Evolutionary conservation across 2,888 invertebrate species (phyloP).

Genomic region (Drosophila mayaguana): DNA sequence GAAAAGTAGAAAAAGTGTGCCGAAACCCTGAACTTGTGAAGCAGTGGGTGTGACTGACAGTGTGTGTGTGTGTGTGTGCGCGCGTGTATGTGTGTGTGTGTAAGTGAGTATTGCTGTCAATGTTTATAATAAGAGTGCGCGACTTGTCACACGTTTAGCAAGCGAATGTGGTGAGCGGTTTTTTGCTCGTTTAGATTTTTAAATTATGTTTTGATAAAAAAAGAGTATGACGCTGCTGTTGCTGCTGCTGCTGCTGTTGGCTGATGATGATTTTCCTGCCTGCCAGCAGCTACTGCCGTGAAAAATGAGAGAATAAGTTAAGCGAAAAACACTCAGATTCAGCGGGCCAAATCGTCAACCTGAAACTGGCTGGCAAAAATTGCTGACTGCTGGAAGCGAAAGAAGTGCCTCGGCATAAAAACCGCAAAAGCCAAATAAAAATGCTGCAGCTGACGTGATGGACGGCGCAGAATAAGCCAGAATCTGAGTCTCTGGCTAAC

Average conservation of each 20-base stretch:
- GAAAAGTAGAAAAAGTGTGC: slow-evolving; percentile 9
- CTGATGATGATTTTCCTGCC: slow-evolving; percentile 48
- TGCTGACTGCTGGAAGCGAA: slow-evolving; percentile 65
- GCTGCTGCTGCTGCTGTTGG: slow-evolving; percentile 14
- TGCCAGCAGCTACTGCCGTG: slow-evolving; percentile 18
- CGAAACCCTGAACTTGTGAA: slow-evolving; percentile 49
- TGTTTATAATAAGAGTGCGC: slow-evolving; percentile 70
- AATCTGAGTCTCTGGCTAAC: slow-evolving; percentile 24
- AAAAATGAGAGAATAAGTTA: not conserved
- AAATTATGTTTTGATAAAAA: slow-evolving; percentile 68
- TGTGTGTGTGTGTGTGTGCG: not conserved
- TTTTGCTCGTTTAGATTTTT: slow-evolving; percentile 73
- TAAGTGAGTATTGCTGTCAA: slow-evolving; percentile 41
- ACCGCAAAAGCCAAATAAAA: slow-evolving; percentile 75
- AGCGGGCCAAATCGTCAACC: slow-evolving; percentile 50
- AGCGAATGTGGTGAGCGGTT: slow-evolving; percentile 39
- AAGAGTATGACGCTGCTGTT: slow-evolving; percentile 11
- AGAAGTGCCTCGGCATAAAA: slow-evolving; percentile 58
- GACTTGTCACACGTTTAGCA: slow-evolving; percentile 74
- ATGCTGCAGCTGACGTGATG: slow-evolving; percentile 58
- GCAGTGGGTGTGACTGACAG: slow-evolving; percentile 4
- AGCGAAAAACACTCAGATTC: slow-evolving; percentile 23
- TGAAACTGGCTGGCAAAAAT: slow-evolving; percentile 55
- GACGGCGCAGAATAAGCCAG: slow-evolving; percentile 45
- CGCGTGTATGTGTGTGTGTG: not conserved